A percentile compares a stretch with the other conserved stretches of the same genome.
Conservation (phyloP, 1,140 invertebrate species). For the Bradynema listronoti region DNA sequence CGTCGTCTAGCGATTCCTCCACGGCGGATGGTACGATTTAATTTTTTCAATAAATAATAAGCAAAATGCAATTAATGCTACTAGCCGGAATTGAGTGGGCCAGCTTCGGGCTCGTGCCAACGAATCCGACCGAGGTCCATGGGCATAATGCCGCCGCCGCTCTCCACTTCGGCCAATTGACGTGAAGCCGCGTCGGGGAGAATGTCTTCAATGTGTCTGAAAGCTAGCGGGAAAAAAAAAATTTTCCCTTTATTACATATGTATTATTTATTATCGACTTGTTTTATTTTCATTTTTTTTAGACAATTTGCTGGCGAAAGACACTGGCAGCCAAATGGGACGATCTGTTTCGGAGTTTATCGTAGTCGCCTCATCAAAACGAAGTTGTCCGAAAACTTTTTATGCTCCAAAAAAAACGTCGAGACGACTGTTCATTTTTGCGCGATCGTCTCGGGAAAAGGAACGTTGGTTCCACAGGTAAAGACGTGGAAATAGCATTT, state of each 20-base stretch:
- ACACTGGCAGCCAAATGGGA: too few species aligned
- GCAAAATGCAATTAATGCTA: too few species aligned
- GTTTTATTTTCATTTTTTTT: too few species aligned
- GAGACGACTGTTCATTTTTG: constrained; percentile 67
- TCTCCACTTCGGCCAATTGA: neutral
- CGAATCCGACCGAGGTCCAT: constrained; percentile 44
- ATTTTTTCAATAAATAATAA: too few species aligned
- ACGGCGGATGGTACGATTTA: too few species aligned
- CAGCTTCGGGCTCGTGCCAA: constrained; percentile 28
- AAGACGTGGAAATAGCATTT: too few species aligned
- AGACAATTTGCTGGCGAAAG: too few species aligned
- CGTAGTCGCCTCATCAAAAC: too few species aligned
- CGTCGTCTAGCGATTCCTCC: too few species aligned
- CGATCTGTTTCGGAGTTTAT: constrained; percentile 5
- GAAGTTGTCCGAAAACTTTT: neutral
- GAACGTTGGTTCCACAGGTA: constrained; percentile 72
- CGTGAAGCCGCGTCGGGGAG: constrained; percentile 25
- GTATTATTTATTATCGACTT: too few species aligned
- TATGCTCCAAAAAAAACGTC: neutral
- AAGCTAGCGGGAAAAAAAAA: neutral
- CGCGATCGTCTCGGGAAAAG: constrained; percentile 75
- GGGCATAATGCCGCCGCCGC: constrained; percentile 21
- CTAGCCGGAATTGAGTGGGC: constrained; percentile 19
- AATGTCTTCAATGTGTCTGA: constrained; percentile 3
- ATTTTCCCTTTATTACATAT: too few species aligned